These are phyloP conservation scores for Myrmecophaga tridactyla DNA, from an alignment of 2,113 vertebrate genomes.

Conservation along the genomic window DNA sequence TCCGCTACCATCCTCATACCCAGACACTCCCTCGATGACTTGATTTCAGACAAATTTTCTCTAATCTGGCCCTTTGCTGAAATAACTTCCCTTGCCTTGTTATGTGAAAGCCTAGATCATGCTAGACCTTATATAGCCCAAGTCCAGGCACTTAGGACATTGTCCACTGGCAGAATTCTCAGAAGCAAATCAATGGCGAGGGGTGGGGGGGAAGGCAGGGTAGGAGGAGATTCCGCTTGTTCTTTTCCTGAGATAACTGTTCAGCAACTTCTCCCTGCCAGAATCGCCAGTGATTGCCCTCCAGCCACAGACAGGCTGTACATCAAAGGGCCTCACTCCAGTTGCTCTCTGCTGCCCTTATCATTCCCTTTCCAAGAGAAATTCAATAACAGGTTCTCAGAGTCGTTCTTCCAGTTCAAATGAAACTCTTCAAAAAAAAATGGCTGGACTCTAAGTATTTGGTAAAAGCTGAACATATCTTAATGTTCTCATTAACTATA, in stretches of 20 bases:
- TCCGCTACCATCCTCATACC: neutral
- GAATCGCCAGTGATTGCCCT: neutral
- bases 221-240: neutral
- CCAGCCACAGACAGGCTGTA: neutral
- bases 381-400: neutral
- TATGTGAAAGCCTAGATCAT: neutral
- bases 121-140: neutral
- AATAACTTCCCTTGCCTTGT: neutral
- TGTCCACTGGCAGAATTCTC: neutral
- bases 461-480: neutral
- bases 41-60: constrained; percentile 14
- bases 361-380: neutral
- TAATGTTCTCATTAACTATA: neutral
- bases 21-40: neutral
- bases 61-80: constrained; percentile 12
- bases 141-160: neutral
- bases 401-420: neutral
- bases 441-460: neutral
- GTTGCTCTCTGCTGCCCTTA: neutral
- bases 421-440: constrained; percentile 39
- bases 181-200: neutral
- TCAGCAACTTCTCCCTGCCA: neutral
- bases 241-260: neutral
- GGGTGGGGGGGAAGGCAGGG: neutral
- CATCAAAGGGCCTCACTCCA: neutral